phyloP scores from a whole-genome alignment of 2,113 vertebrate genomes.

The Garra rufa region DNA sequence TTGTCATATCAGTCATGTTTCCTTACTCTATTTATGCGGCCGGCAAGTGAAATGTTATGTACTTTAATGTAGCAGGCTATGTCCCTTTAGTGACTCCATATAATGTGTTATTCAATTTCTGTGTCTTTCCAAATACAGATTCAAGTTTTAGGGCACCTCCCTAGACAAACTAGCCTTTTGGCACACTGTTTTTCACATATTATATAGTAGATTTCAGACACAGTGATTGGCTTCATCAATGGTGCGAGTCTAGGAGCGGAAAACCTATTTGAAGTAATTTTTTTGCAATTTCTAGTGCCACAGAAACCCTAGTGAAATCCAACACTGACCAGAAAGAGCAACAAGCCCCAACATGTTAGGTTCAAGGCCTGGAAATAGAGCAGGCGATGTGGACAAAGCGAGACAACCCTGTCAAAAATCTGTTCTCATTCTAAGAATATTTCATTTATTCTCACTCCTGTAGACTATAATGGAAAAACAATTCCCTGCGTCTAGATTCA shows the following conservation, averaged over 20 bases:
- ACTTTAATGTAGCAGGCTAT: too few species aligned
- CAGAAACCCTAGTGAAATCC: neutral
- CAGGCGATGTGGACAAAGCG: neutral
- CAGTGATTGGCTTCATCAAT: neutral
- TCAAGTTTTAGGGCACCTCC: too few species aligned
- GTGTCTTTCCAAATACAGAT: too few species aligned
- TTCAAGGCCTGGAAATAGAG: neutral
- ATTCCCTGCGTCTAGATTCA: neutral
- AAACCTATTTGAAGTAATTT: neutral
- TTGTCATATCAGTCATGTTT: too few species aligned
- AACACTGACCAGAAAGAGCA: neutral
- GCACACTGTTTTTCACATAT: neutral
- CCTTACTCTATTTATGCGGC: too few species aligned
- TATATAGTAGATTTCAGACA: neutral
- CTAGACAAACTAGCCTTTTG: neutral
- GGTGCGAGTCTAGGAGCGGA: neutral
- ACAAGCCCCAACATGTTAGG: neutral
- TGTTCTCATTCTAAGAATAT: neutral
- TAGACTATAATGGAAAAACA: neutral
- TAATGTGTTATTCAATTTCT: too few species aligned
- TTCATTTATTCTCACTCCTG: slow-evolving; percentile 11
- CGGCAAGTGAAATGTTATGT: too few species aligned
- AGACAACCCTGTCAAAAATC: neutral
- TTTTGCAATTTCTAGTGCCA: neutral
- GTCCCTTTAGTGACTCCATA: too few species aligned